Conservation (phyloP, 2,888 invertebrate genomes). For the Rotaria macrura region DNA sequence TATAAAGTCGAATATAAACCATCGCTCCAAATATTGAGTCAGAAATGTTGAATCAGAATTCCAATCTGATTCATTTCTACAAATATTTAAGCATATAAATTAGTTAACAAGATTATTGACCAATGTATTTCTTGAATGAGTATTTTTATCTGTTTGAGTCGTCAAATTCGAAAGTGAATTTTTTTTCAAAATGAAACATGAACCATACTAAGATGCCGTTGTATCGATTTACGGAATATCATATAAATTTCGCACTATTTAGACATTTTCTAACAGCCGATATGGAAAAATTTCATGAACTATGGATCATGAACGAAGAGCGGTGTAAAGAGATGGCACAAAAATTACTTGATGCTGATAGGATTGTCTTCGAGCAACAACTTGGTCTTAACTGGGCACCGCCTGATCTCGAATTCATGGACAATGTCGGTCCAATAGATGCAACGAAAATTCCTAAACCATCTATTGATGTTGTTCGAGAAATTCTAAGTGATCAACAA, state of each 20-base stretch:
- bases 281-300: constrained; percentile 46
- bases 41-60: too few relatives aligned
- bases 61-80: too few relatives aligned
- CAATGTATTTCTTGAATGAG: too few relatives aligned
- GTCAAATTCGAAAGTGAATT: too few relatives aligned
- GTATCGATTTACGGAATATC: too few relatives aligned
- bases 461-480: constrained; percentile 24
- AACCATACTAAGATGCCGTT: too few relatives aligned
- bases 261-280: constrained; percentile 49
- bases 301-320: constrained; percentile 51
- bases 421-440: constrained; percentile 43
- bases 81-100: too few relatives aligned
- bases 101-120: too few relatives aligned
- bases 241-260: constrained; percentile 33
- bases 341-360: constrained; percentile 43
- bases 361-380: constrained; percentile 47
- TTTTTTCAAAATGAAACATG: too few relatives aligned
- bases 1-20: too few relatives aligned
- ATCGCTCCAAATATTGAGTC: too few relatives aligned
- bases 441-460: constrained; percentile 11
- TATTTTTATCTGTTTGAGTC: too few relatives aligned
- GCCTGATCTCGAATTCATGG: constrained; percentile 41
- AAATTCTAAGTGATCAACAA: constrained; percentile 9
- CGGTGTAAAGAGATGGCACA: constrained; percentile 43
- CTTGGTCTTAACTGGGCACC: constrained; percentile 43